Conservation (phyloP, 1,140 invertebrate species). For the Drosophila elegans region DNA sequence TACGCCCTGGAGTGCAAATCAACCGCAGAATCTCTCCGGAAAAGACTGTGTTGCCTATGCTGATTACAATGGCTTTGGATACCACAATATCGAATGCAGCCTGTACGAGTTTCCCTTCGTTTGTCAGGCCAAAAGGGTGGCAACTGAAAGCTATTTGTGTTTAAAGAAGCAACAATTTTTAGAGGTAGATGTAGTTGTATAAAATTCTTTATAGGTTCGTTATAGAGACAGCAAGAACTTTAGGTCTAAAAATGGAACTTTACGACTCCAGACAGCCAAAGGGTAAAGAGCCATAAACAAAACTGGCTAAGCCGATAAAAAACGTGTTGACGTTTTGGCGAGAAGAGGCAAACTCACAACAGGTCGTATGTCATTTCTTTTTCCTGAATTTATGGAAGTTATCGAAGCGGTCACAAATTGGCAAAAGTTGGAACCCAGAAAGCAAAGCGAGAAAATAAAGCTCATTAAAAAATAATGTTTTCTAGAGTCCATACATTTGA, state of each 20-base stretch:
- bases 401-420: slow-evolving; percentile 39
- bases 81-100: slow-evolving; percentile 34
- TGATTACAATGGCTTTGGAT: slow-evolving; percentile 20
- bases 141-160: slow-evolving; percentile 27
- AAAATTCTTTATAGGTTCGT: neutral
- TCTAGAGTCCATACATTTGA: neutral
- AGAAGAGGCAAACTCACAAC: slow-evolving; percentile 8
- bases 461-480: slow-evolving; percentile 35
- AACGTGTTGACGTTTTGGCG: slow-evolving; percentile 50
- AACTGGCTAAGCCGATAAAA: slow-evolving; percentile 49
- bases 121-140: slow-evolving; percentile 10
- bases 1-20: slow-evolving; percentile 31
- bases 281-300: slow-evolving; percentile 27
- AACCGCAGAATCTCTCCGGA: slow-evolving; percentile 7
- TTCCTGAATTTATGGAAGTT: slow-evolving; percentile 58
- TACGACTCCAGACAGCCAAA: neutral
- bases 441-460: slow-evolving; percentile 1
- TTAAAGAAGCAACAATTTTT: slow-evolving; percentile 16
- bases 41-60: slow-evolving; percentile 29
- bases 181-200: slow-evolving; percentile 6
- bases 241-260: neutral
- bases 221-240: neutral
- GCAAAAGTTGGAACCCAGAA: slow-evolving; percentile 3
- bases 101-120: slow-evolving; percentile 21
- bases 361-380: slow-evolving; percentile 46